Conservation (phyloP, 2,113 vertebrate species). For the Mandrillus leucophaeus region DNA sequence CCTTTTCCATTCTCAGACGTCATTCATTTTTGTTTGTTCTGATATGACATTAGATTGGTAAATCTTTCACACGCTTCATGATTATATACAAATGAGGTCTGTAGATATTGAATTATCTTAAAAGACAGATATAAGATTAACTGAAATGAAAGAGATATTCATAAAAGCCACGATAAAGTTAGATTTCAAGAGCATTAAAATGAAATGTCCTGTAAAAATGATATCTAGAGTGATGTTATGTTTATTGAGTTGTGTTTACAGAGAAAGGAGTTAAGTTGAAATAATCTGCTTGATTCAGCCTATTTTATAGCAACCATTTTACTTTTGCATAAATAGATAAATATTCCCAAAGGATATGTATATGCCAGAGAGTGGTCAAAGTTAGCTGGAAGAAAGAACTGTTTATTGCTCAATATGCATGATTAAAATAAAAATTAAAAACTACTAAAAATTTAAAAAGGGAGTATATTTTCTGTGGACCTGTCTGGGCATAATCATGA, state of each 20-base stretch:
- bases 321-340: slow-evolving; percentile 37
- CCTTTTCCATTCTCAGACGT: slow-evolving; percentile 33
- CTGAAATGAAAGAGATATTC: slow-evolving; percentile 50
- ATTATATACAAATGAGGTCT: slow-evolving; percentile 13
- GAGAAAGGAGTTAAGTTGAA: slow-evolving; percentile 48
- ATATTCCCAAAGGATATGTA: slow-evolving; percentile 2
- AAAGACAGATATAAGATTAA: slow-evolving; percentile 23
- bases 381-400: slow-evolving; percentile 63
- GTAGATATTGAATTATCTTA: slow-evolving; percentile 40
- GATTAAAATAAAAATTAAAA: slow-evolving; percentile 66
- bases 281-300: slow-evolving; percentile 6
- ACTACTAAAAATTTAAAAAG: slow-evolving; percentile 53
- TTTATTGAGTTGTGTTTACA: slow-evolving; percentile 30
- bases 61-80: slow-evolving; percentile 38
- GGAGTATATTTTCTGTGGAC: slow-evolving; percentile 40
- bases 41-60: slow-evolving; percentile 18
- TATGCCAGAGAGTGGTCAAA: slow-evolving; percentile 55
- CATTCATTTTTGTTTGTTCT: slow-evolving; percentile 29
- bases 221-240: neutral
- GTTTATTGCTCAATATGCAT: slow-evolving; percentile 60
- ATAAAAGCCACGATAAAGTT: slow-evolving; percentile 45
- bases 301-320: slow-evolving; percentile 40
- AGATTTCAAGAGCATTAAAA: slow-evolving; percentile 34
- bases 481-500: slow-evolving; percentile 65
- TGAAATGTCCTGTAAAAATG: slow-evolving; percentile 13